Evolutionary conservation across 2,113 vertebrate genomes (phyloP).

Genomic region (Phocoena sinus): DNA sequence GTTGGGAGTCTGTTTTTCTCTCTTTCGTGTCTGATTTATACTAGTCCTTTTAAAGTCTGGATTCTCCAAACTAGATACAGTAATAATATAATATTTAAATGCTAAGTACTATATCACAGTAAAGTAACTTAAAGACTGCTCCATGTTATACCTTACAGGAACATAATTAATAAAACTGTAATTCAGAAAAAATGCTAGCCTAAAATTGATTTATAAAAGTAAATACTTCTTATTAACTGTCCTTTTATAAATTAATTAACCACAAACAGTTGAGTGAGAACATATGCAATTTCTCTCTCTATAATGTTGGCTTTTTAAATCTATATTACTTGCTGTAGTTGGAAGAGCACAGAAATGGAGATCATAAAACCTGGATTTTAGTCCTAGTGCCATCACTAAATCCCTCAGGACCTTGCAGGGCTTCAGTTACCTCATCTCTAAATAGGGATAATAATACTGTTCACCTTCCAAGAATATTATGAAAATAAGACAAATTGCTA

Average conservation of each 20-base stretch:
- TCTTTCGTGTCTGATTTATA: background rate
- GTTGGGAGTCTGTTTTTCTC: background rate
- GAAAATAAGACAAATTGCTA: background rate
- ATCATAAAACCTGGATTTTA: background rate
- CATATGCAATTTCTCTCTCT: background rate
- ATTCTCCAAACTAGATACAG: background rate
- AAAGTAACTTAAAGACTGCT: background rate
- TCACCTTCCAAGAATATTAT: background rate
- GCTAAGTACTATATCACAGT: background rate
- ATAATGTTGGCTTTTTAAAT: background rate
- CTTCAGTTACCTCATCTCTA: background rate
- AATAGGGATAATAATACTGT: background rate
- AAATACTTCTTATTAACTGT: background rate
- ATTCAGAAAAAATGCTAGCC: background rate
- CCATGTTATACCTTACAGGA: background rate
- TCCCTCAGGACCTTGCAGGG: background rate
- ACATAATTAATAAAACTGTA: background rate
- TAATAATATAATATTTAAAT: slow-evolving; percentile 12
- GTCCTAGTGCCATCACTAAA: background rate
- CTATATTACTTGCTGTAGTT: background rate
- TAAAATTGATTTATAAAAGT: background rate
- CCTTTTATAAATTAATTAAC: background rate
- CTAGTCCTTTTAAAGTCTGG: background rate
- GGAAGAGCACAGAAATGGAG: background rate
- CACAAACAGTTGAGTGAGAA: background rate